Conservation (phyloP, 2,113 vertebrate genomes). For the Mugil cephalus region DNA sequence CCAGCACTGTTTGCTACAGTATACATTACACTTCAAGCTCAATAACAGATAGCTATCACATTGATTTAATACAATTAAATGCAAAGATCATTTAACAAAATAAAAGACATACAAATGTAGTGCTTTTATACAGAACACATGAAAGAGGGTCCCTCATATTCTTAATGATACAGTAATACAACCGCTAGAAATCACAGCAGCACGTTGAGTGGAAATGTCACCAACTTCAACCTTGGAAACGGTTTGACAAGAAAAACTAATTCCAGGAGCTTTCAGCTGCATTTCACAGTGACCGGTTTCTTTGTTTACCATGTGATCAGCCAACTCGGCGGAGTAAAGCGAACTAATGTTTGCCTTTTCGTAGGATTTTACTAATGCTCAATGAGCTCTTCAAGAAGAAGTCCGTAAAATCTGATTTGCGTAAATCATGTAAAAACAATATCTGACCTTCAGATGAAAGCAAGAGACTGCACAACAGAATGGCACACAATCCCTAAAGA, state of each 20-base stretch:
- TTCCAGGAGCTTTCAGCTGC: neutral
- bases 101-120: slow-evolving; percentile 12
- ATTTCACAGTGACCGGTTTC: no score
- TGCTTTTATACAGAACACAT: neutral
- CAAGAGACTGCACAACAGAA: slow-evolving; percentile 9
- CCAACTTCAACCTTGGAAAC: neutral
- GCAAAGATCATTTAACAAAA: slow-evolving; percentile 29
- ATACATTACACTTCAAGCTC: neutral
- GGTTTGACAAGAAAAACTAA: neutral
- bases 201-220: neutral
- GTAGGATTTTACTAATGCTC: no score
- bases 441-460: neutral
- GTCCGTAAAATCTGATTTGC: neutral
- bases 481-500: neutral
- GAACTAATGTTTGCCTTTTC: no score
- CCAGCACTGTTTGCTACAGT: neutral
- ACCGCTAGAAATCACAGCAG: slow-evolving; percentile 12
- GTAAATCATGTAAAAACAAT: neutral
- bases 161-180: neutral
- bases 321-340: no score
- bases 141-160: neutral
- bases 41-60: slow-evolving; percentile 2
- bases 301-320: no score
- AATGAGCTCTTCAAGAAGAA: slow-evolving; percentile 13
- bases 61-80: slow-evolving; percentile 34